A percentile compares a stretch with the other conserved stretches of the same genome.
Evolutionary conservation across 2,113 vertebrate species (phyloP).

Genomic region (Alectura lathami): DNA sequence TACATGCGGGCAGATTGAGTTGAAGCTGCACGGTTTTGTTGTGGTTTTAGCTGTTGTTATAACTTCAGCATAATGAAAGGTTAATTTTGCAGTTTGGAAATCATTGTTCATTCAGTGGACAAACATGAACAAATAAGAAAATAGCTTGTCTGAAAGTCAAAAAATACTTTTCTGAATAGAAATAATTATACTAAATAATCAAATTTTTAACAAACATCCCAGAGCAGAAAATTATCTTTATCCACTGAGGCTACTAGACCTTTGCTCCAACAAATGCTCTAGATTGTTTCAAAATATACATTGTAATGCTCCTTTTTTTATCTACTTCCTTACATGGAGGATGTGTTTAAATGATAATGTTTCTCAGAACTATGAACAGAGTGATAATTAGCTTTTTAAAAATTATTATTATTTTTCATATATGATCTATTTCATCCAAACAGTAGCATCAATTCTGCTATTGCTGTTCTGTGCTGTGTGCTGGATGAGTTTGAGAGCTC

Average conservation of each 20-base stretch:
- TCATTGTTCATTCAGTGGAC: neutral
- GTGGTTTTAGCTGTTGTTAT: neutral
- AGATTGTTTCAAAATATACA: neutral
- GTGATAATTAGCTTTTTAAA: neutral
- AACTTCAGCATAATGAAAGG: neutral
- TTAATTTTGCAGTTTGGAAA: neutral
- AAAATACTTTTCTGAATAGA: neutral
- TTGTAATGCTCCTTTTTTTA: neutral
- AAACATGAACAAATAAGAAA: neutral
- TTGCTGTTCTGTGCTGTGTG: neutral
- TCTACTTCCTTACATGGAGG: neutral
- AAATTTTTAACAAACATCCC: neutral
- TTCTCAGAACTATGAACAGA: neutral
- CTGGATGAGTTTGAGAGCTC: neutral
- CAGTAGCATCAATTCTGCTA: neutral
- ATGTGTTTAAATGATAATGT: neutral
- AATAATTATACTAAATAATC: neutral
- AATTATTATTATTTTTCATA: neutral
- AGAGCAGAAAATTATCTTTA: neutral
- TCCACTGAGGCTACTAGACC: neutral
- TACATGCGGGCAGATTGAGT: conserved; percentile 2
- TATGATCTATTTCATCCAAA: neutral
- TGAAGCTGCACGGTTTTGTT: neutral
- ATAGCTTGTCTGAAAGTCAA: neutral
- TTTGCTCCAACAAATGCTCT: neutral